phyloP scores from a whole-genome alignment of 35 echinoderm and acorn worm species.

The Chiridota heheva region DNA sequence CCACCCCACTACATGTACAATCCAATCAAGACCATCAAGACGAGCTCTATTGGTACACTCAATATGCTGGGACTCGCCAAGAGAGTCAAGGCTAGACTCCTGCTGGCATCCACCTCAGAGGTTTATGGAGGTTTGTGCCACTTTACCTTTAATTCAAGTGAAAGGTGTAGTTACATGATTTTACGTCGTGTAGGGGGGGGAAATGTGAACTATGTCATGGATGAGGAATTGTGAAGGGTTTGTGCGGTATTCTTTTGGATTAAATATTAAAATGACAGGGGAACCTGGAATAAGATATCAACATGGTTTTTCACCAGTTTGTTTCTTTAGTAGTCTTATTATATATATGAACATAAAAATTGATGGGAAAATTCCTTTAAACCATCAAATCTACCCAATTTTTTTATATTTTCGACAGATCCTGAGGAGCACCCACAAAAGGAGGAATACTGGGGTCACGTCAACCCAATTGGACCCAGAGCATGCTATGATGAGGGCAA shows the following conservation, averaged over 20 bases:
- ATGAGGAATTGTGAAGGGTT: too few relatives aligned
- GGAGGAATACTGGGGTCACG: constrained; percentile 99
- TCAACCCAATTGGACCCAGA: constrained; percentile 96
- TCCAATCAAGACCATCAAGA: constrained; percentile 99
- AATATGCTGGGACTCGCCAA: constrained; percentile 97
- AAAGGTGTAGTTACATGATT: too few relatives aligned
- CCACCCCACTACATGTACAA: constrained; percentile 99
- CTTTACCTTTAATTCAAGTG: too few relatives aligned
- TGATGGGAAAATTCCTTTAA: too few relatives aligned
- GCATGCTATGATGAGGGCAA: constrained; percentile 99
- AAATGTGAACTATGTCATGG: too few relatives aligned
- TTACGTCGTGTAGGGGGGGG: too few relatives aligned
- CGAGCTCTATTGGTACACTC: constrained; percentile 89
- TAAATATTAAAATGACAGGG: too few relatives aligned
- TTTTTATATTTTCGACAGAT: constrained; percentile 46
- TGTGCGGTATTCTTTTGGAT: too few relatives aligned
- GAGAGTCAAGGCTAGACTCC: constrained; percentile 70
- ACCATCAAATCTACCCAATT: not conserved
- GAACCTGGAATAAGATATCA: too few relatives aligned
- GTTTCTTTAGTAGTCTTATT: too few relatives aligned
- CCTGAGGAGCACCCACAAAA: constrained; percentile 93
- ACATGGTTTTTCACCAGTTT: too few relatives aligned
- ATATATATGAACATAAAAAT: too few relatives aligned
- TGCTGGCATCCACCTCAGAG: constrained; percentile 95
- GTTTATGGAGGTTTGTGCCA: constrained; percentile 91